phyloP scores from a whole-genome alignment of 1,140 invertebrate species.

The Trichonephila clavipes region DNA sequence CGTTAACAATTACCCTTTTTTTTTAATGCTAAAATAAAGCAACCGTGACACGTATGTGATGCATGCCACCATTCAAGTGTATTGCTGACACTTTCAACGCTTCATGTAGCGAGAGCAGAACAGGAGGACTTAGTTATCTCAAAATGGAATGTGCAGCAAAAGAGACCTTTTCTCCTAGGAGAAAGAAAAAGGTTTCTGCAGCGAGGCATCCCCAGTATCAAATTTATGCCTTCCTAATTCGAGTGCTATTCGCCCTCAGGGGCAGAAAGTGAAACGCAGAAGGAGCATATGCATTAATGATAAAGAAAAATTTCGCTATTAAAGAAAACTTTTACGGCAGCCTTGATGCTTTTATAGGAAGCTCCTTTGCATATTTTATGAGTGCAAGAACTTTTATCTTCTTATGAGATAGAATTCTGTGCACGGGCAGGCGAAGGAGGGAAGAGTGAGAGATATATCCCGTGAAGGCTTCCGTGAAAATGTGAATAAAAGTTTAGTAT shows the following conservation, averaged over 20 bases:
- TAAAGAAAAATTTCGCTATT: slow-evolving; percentile 71
- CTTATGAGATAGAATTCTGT: slow-evolving; percentile 21
- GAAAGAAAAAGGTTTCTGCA: neutral
- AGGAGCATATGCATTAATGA: slow-evolving; percentile 61
- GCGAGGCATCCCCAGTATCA: slow-evolving; percentile 11
- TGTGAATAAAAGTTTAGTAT: neutral
- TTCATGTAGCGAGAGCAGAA: neutral
- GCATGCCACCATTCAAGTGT: neutral
- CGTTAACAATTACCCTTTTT: neutral
- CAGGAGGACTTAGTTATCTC: slow-evolving; percentile 12
- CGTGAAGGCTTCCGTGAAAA: neutral
- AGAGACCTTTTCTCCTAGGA: slow-evolving; percentile 5
- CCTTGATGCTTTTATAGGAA: slow-evolving; percentile 61
- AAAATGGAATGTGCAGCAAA: slow-evolving; percentile 16
- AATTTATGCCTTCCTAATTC: slow-evolving; percentile 69
- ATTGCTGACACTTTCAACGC: neutral
- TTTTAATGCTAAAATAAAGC: neutral
- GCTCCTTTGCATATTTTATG: slow-evolving; percentile 68
- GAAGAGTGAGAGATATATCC: neutral
- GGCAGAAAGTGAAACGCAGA: slow-evolving; percentile 2
- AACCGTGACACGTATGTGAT: neutral
- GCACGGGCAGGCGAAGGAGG: no score
- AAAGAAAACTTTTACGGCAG: slow-evolving; percentile 69
- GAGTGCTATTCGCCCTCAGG: slow-evolving; percentile 60
- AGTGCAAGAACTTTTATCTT: slow-evolving; percentile 60